These are phyloP conservation scores for Anthopleura xanthogrammica DNA, from an alignment of 92 coral and sea anemone species.

Conservation along the genomic window DNA sequence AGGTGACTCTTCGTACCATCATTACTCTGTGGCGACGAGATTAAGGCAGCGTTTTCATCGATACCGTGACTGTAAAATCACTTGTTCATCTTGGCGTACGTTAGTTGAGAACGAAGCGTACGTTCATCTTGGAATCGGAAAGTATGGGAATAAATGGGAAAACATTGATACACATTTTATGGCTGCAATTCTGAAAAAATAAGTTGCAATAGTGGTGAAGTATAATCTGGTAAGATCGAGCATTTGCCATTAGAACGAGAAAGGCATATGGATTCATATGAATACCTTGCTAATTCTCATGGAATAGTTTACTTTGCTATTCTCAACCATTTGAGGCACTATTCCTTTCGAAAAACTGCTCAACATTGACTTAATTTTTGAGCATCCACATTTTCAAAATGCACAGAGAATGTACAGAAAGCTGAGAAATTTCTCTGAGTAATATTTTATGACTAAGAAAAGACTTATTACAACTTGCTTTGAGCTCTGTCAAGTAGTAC, in stretches of 20 bases:
- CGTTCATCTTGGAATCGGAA: slow-evolving; percentile 52
- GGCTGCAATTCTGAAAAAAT: slow-evolving; percentile 53
- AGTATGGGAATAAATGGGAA: slow-evolving; percentile 52
- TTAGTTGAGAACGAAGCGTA: slow-evolving; percentile 51
- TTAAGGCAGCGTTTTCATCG: slow-evolving; percentile 49
- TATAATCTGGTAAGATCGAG: not conserved
- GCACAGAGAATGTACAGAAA: not conserved
- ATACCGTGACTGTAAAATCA: slow-evolving; percentile 51
- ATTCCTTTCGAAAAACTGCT: not conserved
- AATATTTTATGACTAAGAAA: not conserved
- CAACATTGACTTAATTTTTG: not conserved
- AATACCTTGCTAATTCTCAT: not conserved
- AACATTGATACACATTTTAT: slow-evolving; percentile 59
- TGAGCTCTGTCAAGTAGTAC: too few species aligned
- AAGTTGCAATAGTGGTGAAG: slow-evolving; percentile 2
- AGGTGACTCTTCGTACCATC: slow-evolving; percentile 33
- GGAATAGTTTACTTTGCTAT: not conserved
- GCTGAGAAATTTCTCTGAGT: not conserved
- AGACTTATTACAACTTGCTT: too few species aligned
- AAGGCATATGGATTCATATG: not conserved
- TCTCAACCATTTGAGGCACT: not conserved
- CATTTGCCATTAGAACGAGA: not conserved
- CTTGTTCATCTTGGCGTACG: slow-evolving; percentile 54
- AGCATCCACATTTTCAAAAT: not conserved
- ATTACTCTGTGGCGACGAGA: slow-evolving; percentile 66